Evolutionary conservation across 1,140 invertebrate species (phyloP), one percentile per base, ranked within the genome.

Genomic region (Neodiprion virginianus): DNA sequence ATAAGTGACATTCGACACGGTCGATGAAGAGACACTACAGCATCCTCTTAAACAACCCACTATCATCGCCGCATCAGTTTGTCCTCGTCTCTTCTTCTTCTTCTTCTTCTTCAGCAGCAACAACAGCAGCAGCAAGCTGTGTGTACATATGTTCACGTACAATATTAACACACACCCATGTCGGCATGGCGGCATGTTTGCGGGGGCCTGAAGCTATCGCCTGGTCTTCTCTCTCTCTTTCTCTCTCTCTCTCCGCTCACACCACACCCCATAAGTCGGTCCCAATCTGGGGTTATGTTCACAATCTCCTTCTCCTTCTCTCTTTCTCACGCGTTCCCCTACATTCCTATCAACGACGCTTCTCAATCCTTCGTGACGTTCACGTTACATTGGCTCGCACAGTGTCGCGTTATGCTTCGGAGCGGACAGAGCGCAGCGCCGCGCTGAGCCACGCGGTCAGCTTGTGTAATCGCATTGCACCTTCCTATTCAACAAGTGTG

Each of bases 241-340:
- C 53, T 17, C 11, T 14, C 11, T 11, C 53, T 14, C 53, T 17
- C 53, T 12, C 11, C 53, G 8, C 8, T 14, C 11, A 17, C n/a
- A 4, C 8, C 53, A 12, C 53, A 61, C 53, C 53, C 53, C 53
- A 14, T 9, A 61, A 17, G 53, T 17, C 53, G 3, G 3, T 17
- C 53, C 53, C 53, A 61, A 12, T 61, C 53, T 17, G 53, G 11
- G 11, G n/a, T 14, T 17, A 17, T 61, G 8, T 40, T 40, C 28
- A 40, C 2, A 40, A 40, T 61, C 53, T 61, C 70, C 47, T 28
- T 47, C 69, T 71, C 21, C 40, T 40, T 71, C 70, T 71, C 70
- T 71, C 70, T 49, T 48, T 40, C 48, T 50, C 70, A 71, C 28
- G 10, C 14, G 23, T 17, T 47, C 48, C 70, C 48, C 67, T 69